Percentiles rank a stretch among this genome's conserved stretches.
These are phyloP conservation scores for Zaprionus camerounensis DNA, from an alignment of 1,140 invertebrate species.

Conservation along the genomic window DNA sequence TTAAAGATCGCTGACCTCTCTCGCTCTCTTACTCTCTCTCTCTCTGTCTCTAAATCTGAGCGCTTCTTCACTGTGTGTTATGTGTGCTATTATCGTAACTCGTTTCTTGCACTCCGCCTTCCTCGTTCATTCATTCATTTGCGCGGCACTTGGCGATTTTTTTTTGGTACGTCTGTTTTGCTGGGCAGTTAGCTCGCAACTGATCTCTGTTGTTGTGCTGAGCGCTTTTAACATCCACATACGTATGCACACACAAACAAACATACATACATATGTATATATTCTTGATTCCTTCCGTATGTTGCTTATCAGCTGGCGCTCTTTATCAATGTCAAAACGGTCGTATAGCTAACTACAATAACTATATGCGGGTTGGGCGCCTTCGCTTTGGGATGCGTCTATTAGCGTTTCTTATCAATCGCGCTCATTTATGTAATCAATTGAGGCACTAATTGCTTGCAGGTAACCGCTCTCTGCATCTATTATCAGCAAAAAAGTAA, in stretches of 20 bases:
- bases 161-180: constrained; percentile 67
- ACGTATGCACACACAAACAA: constrained; percentile 1
- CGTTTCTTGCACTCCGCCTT: constrained; percentile 67
- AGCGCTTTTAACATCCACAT: constrained; percentile 60
- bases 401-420: constrained; percentile 29
- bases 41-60: constrained; percentile 20
- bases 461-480: constrained; percentile 7
- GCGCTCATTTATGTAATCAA: constrained; percentile 30
- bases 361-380: not conserved
- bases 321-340: constrained; percentile 26
- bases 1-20: constrained; percentile 77
- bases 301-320: constrained; percentile 32
- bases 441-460: constrained; percentile 5
- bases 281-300: constrained; percentile 5
- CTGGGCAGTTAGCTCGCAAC: constrained; percentile 59
- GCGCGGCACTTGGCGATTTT: constrained; percentile 43
- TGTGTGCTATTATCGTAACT: constrained; percentile 61
- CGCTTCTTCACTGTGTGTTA: constrained; percentile 54
- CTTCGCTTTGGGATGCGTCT: not conserved
- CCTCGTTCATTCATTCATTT: constrained; percentile 62
- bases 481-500: constrained; percentile 53
- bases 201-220: constrained; percentile 51
- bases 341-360: constrained; percentile 12
- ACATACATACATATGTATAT: not conserved
- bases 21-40: constrained; percentile 18